phyloP scores from a whole-genome alignment of 92 coral and sea anemone genomes.

The Ricordea florida region DNA sequence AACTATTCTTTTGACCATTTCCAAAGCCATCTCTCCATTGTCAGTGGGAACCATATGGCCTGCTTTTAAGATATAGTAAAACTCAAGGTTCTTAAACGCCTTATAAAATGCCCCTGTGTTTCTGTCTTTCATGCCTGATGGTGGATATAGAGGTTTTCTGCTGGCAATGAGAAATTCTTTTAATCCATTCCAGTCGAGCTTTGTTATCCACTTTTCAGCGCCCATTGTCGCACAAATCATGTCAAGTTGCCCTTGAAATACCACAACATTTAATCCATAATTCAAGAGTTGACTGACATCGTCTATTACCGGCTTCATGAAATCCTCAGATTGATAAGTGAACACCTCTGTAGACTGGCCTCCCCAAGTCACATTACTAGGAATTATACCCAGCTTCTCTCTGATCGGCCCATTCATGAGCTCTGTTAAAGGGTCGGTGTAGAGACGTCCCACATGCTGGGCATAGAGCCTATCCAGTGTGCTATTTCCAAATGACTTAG shows the following conservation, averaged over 20 bases:
- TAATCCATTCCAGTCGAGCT: constrained; percentile 81
- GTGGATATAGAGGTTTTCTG: constrained; percentile 79
- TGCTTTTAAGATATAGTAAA: constrained; percentile 87
- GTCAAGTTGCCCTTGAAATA: constrained; percentile 94
- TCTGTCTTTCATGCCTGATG: constrained; percentile 71
- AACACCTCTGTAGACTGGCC: constrained; percentile 84
- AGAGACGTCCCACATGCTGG: constrained; percentile 75
- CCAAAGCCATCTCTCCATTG: constrained; percentile 97
- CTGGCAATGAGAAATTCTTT: constrained; percentile 43
- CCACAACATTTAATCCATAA: constrained; percentile 66
- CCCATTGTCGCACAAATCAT: constrained; percentile 88
- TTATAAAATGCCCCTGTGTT: constrained; percentile 92
- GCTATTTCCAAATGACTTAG: constrained; percentile 31
- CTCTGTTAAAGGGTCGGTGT: constrained; percentile 55
- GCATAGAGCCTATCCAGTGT: constrained; percentile 66
- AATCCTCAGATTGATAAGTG: constrained; percentile 70
- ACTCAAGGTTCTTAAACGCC: constrained; percentile 72
- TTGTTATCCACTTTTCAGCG: constrained; percentile 83
- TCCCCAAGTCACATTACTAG: constrained; percentile 89
- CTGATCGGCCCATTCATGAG: constrained; percentile 98
- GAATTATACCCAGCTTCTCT: constrained; percentile 93
- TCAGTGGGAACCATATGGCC: constrained; percentile 99
- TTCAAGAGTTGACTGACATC: constrained; percentile 82
- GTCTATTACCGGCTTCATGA: constrained; percentile 89
- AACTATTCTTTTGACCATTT: constrained; percentile 80